Evolutionary conservation across 2,797 vertebrate genomes (phyloP).

Genomic region (Propithecus perrieri): DNA sequence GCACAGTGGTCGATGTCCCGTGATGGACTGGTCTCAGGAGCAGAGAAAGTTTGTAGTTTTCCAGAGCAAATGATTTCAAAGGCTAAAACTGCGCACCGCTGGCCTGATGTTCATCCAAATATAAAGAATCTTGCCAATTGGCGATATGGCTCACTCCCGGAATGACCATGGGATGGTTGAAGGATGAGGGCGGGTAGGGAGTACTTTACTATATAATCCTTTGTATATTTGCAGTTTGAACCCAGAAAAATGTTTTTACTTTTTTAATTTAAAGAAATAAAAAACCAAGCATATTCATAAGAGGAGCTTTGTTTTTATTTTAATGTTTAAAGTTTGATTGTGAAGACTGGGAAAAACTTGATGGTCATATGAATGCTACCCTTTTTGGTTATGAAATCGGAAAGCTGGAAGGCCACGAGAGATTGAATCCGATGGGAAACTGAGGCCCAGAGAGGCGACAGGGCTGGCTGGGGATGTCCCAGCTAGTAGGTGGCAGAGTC

Average conservation of each 20-base stretch:
- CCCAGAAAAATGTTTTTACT: neutral
- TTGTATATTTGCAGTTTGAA: neutral
- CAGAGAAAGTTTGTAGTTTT: neutral
- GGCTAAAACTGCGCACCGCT: neutral
- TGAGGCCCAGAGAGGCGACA: neutral
- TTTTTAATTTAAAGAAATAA: neutral
- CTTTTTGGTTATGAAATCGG: neutral
- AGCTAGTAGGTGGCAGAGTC: neutral
- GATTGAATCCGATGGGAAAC: neutral
- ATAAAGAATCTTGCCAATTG: neutral
- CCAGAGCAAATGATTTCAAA: neutral
- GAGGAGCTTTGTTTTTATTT: neutral
- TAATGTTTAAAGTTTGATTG: neutral
- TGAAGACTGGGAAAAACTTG: neutral
- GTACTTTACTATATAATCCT: neutral
- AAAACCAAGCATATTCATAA: neutral
- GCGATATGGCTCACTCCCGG: too few relatives aligned
- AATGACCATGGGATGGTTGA: neutral
- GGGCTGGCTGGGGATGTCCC: too few relatives aligned
- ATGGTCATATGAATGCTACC: fast-evolving
- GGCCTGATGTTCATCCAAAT: neutral
- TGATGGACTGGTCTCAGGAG: neutral
- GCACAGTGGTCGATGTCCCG: too few relatives aligned
- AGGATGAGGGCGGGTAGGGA: neutral
- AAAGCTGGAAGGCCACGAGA: neutral